Evolutionary conservation across 1,140 invertebrate genomes (phyloP), one percentile per base, ranked within the genome.

Genomic region (Acromyrmex heyeri): DNA sequence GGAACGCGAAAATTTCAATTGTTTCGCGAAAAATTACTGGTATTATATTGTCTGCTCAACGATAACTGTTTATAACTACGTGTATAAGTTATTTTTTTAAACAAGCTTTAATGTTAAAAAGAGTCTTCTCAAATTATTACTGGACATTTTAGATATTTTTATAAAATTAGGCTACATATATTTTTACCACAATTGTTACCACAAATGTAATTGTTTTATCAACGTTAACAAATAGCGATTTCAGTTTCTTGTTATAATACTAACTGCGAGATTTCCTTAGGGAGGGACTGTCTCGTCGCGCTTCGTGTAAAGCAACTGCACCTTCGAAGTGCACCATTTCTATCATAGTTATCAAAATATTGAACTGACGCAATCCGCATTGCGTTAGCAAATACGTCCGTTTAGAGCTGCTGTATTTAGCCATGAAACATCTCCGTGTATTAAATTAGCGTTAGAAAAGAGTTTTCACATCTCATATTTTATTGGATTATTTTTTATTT

Each of bases 361-460:
- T 87, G 50, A 57, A 27, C 30, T 34, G 30, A 34, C 67, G 24
- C 34, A 61, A 72, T 79, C 55, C 44, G 62, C 24, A 82, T 88
- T 88, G 86, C 88, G 69, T 65, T 62, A 77, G 53, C 57, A 70
- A 88, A 78, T 89, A 59, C 81, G 77, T 77, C 87, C 88, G 76
- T 91, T 90, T 87, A 86, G 85, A 57, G 53, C 72, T 69, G 50
- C 87, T 61, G 24, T 59, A 69, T 87, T 75, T 70, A 77, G 12
- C 64, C 61, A 65, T 65, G 67, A 67, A 86, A 88, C 81, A 53
- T 12, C 53, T 50, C 8, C 7, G 10, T 53, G 61, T 38, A 44
- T 79, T 24, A 64, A 24, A 48, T 59, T 55, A 57, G 48, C 48
- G 72, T 65, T 73, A 44, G 7, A 10, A 50, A 65, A 67, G 10